These are phyloP conservation scores for Thalassaphorura encarpata DNA, from an alignment of 1,140 invertebrate species.

Conservation along the genomic window DNA sequence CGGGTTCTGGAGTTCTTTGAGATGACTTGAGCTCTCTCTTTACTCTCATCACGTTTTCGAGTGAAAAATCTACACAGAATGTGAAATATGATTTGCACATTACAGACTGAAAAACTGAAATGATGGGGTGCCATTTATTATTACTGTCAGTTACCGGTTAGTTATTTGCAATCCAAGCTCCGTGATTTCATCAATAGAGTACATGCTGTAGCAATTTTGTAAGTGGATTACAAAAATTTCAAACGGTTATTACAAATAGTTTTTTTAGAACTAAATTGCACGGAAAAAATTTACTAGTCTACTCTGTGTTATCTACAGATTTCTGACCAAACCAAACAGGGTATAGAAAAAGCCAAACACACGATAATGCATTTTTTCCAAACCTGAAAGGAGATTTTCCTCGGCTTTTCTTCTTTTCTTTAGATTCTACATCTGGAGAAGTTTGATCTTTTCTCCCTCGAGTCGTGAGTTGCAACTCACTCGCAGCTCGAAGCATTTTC, in stretches of 20 bases:
- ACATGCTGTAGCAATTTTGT: slow-evolving; percentile 27
- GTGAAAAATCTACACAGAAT: too few species aligned
- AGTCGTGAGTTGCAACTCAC: slow-evolving; percentile 59
- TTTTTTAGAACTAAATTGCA: too few species aligned
- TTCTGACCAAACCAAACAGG: neutral
- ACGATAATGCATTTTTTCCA: neutral
- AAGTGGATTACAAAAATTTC: too few species aligned
- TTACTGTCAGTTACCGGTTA: slow-evolving; percentile 26
- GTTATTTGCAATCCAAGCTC: slow-evolving; percentile 27
- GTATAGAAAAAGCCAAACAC: neutral
- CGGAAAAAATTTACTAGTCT: too few species aligned
- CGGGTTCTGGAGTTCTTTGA: slow-evolving; percentile 60
- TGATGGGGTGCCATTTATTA: neutral
- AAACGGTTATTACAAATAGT: too few species aligned
- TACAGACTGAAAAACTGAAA: too few species aligned
- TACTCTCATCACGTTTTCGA: slow-evolving; percentile 13
- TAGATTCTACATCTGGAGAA: slow-evolving; percentile 29
- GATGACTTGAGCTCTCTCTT: slow-evolving; percentile 32
- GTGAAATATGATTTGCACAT: too few species aligned
- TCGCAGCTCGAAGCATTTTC: slow-evolving; percentile 58
- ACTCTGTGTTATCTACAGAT: too few species aligned
- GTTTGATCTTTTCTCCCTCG: slow-evolving; percentile 45
- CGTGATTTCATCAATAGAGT: slow-evolving; percentile 32
- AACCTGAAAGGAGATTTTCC: slow-evolving; percentile 82
- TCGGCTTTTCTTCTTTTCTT: slow-evolving; percentile 65